Evolutionary conservation across 2,888 invertebrate species (phyloP).

Genomic region (Liopterus haemorrhoidalis): DNA sequence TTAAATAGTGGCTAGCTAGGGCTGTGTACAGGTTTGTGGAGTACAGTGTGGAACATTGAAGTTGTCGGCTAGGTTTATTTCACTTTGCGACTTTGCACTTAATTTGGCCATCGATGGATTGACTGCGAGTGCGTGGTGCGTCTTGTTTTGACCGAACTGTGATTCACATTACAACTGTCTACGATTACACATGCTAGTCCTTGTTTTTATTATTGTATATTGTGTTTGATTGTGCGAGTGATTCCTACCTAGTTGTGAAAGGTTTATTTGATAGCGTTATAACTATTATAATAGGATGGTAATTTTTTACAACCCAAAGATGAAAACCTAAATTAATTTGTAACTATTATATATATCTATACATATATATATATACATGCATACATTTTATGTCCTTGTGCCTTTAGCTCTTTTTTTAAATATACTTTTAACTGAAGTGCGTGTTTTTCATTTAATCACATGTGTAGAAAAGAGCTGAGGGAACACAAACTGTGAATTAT

Average conservation of each 20-base stretch:
- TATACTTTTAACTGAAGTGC: neutral
- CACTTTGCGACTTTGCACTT: too few relatives aligned
- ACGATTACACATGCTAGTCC: conserved; percentile 22
- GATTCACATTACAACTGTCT: too few relatives aligned
- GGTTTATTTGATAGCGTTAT: conserved; percentile 10
- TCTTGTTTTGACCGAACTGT: too few relatives aligned
- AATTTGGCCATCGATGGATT: too few relatives aligned
- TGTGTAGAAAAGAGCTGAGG: conserved; percentile 6
- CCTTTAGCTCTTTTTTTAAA: conserved; percentile 16
- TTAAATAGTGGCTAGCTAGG: too few relatives aligned
- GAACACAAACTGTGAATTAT: conserved; percentile 11
- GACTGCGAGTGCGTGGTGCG: too few relatives aligned
- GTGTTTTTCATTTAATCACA: neutral
- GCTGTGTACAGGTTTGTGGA: too few relatives aligned
- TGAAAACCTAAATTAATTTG: conserved; percentile 28
- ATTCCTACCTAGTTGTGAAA: conserved; percentile 15
- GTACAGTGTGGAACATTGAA: too few relatives aligned
- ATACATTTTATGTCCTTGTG: conserved; percentile 15
- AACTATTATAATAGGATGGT: conserved; percentile 35
- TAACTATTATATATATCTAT: conserved; percentile 14
- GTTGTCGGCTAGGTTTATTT: too few relatives aligned
- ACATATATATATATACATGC: too few relatives aligned
- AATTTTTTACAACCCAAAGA: conserved; percentile 47
- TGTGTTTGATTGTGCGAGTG: conserved; percentile 18
- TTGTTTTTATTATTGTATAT: conserved; percentile 20